These are phyloP conservation scores for Choristoneura rosaceana DNA, from an alignment of 2,888 invertebrate genomes.

Conservation along the genomic window DNA sequence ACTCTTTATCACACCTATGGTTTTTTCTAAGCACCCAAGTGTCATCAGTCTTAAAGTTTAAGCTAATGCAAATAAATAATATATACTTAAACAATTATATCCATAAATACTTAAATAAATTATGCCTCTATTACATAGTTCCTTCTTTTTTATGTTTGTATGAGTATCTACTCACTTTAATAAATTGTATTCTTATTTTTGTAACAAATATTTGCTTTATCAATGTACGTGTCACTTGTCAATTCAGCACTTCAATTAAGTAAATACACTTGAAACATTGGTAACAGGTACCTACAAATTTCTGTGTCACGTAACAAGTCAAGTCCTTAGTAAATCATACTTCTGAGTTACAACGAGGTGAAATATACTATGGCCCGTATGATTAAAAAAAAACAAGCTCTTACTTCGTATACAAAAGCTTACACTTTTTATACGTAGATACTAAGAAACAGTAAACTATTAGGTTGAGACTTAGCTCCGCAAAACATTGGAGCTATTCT, in stretches of 20 bases:
- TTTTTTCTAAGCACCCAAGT: slow-evolving; percentile 62
- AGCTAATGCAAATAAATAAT: slow-evolving; percentile 40
- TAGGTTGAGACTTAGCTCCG: not conserved
- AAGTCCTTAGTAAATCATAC: not conserved
- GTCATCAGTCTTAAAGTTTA: slow-evolving; percentile 66
- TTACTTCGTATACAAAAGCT: no score
- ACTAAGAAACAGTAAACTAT: not conserved
- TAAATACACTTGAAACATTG: not conserved
- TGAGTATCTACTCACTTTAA: not conserved
- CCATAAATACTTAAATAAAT: slow-evolving; percentile 14
- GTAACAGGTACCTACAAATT: not conserved
- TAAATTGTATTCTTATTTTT: not conserved
- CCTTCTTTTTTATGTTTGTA: not conserved
- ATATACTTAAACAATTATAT: not conserved
- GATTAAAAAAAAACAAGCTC: no score
- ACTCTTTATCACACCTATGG: slow-evolving; percentile 41
- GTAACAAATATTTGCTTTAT: slow-evolving; percentile 4
- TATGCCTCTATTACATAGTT: not conserved
- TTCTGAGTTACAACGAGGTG: not conserved
- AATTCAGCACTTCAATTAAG: slow-evolving; percentile 12
- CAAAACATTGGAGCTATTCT: not conserved
- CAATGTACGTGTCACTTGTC: not conserved
- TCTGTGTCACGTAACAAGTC: not conserved
- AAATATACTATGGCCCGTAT: not conserved
- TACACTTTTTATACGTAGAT: not conserved